These are phyloP conservation scores for Portunus trituberculatus DNA, from an alignment of 1,140 invertebrate genomes.

Conservation along the genomic window DNA sequence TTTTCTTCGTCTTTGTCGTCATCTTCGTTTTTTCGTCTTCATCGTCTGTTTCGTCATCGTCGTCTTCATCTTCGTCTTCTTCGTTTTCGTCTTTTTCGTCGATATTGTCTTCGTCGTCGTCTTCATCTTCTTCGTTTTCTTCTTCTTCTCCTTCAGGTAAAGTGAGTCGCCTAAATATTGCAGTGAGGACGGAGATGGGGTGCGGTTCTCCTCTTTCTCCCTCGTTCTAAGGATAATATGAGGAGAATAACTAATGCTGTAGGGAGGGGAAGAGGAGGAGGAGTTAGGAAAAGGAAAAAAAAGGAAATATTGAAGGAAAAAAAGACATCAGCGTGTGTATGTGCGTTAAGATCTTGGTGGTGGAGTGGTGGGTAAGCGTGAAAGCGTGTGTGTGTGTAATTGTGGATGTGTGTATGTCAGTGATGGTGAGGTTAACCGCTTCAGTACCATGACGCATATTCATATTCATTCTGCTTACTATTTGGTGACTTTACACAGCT, in stretches of 20 bases:
- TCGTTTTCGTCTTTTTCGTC: not conserved
- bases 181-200: not conserved
- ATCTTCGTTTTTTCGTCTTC: not conserved
- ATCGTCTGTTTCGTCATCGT: no score
- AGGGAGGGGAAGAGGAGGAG: not conserved
- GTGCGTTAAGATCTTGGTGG: not conserved
- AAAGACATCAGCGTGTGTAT: not conserved
- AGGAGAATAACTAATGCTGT: not conserved
- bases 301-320: not conserved
- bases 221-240: not conserved
- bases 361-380: no score
- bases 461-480: no score
- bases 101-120: not conserved
- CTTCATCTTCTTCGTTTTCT: not conserved
- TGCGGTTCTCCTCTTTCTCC: not conserved
- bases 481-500: no score
- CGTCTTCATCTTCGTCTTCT: not conserved
- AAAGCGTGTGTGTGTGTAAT: not conserved
- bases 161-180: not conserved
- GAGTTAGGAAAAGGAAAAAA: not conserved
- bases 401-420: not conserved
- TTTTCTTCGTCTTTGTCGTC: not conserved
- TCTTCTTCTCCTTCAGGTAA: not conserved
- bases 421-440: no score
- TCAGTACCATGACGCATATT: no score